Evolutionary conservation across 2,113 vertebrate species (phyloP).

Genomic region (Stegostoma tigrinum): DNA sequence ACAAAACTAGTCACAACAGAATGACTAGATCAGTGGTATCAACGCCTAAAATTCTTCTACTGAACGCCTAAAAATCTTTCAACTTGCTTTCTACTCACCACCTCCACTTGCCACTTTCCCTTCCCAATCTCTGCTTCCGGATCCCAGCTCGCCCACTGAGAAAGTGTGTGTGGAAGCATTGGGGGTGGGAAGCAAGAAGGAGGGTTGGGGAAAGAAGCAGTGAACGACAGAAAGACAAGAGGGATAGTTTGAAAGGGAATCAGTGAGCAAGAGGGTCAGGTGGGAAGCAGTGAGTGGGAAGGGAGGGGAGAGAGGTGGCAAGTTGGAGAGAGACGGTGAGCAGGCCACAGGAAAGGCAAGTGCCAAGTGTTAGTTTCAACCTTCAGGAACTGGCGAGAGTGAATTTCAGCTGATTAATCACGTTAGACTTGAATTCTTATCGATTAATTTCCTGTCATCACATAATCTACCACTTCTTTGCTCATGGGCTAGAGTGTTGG

Average conservation of each 20-base stretch:
- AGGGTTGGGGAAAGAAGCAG: background rate
- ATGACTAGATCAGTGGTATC: background rate
- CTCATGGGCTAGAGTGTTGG: background rate
- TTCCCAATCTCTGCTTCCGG: background rate
- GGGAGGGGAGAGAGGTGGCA: background rate
- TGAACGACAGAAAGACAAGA: too few relatives aligned
- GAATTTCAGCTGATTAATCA: background rate
- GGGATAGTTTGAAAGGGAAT: background rate
- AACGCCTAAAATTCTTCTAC: background rate
- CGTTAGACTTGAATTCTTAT: background rate
- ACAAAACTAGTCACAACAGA: background rate
- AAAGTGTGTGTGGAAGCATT: too few relatives aligned
- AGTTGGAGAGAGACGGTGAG: background rate
- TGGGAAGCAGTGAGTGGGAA: background rate
- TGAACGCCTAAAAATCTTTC: background rate
- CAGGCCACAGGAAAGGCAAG: background rate
- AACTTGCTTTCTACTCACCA: background rate
- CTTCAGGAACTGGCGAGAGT: background rate
- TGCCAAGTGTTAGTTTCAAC: background rate
- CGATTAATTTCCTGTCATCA: background rate
- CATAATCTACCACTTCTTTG: background rate
- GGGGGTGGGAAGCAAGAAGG: background rate
- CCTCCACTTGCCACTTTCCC: background rate
- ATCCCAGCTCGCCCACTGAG: too few relatives aligned
- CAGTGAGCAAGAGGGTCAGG: background rate